Percentiles rank a stretch among this genome's conserved stretches.
Conservation (phyloP, 2,888 invertebrate species). For the Tipula lateralis region DNA sequence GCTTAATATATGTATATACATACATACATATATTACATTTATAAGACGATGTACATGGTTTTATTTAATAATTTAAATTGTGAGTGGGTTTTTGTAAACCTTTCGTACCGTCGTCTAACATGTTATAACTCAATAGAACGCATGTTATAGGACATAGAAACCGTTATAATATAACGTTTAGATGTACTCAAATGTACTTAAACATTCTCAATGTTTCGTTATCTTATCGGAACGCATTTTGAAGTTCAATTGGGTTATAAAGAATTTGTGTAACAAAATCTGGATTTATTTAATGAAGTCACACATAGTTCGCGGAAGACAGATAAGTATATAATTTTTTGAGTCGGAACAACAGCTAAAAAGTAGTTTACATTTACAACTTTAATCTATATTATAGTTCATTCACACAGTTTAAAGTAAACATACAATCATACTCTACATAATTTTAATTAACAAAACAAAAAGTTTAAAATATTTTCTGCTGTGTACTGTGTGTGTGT, state of each 20-base stretch:
- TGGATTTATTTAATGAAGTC: neutral
- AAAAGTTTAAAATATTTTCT: too few relatives aligned
- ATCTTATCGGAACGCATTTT: neutral
- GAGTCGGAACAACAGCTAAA: too few relatives aligned
- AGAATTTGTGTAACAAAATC: neutral
- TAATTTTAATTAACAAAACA: too few relatives aligned
- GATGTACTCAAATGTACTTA: neutral
- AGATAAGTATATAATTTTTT: too few relatives aligned
- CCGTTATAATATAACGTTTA: neutral
- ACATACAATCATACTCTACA: too few relatives aligned
- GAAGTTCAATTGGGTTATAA: neutral
- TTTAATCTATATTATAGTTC: too few relatives aligned
- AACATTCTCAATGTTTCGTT: neutral
- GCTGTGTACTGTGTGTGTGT: too few relatives aligned
- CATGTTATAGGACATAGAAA: neutral
- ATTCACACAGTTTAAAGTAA: too few relatives aligned
- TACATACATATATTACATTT: too few relatives aligned
- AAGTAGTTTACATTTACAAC: too few relatives aligned
- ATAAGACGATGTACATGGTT: neutral
- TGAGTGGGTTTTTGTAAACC: neutral
- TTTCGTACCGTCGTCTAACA: neutral
- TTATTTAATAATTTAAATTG: neutral
- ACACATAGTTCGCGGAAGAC: neutral
- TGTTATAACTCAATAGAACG: neutral
- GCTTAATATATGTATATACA: too few relatives aligned